Percentiles rank a stretch among this genome's conserved stretches.
Evolutionary conservation across 2,888 invertebrate species (phyloP).

Genomic region (Molanna angustata): DNA sequence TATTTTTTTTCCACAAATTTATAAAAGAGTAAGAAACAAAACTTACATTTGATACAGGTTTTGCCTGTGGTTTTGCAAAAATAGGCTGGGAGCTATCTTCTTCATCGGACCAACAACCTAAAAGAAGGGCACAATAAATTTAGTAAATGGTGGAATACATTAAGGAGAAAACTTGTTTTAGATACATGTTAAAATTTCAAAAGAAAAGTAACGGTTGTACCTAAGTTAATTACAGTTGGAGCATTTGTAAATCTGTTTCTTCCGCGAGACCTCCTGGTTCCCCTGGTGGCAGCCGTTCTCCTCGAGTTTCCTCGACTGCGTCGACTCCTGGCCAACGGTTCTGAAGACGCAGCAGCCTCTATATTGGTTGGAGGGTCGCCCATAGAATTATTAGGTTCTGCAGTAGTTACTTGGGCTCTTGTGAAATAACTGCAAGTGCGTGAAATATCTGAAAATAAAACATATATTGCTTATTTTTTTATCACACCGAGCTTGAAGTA

Average conservation of each 20-base stretch:
- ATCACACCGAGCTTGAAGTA: too few relatives aligned
- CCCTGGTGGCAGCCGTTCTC: conserved; percentile 16
- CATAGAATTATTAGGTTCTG: not conserved
- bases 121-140: not conserved
- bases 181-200: not conserved
- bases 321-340: conserved; percentile 10
- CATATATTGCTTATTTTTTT: too few relatives aligned
- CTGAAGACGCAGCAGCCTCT: not conserved
- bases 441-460: conserved; percentile 18
- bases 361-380: not conserved
- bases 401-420: conserved; percentile 13
- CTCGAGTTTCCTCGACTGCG: conserved; percentile 12
- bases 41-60: too few relatives aligned
- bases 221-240: conserved; percentile 13
- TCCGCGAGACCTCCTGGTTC: conserved; percentile 15
- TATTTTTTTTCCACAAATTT: too few relatives aligned
- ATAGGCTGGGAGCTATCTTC: conserved; percentile 16
- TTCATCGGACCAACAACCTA: conserved; percentile 22
- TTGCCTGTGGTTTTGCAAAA: conserved; percentile 12
- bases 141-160: not conserved
- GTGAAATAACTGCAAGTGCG: conserved; percentile 15
- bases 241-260: conserved; percentile 16
- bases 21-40: too few relatives aligned
- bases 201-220: not conserved
- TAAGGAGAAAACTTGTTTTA: too few relatives aligned